Base-by-base conservation (phyloP, 2,888 invertebrate species). In the Nemoura dubitans region DNA sequence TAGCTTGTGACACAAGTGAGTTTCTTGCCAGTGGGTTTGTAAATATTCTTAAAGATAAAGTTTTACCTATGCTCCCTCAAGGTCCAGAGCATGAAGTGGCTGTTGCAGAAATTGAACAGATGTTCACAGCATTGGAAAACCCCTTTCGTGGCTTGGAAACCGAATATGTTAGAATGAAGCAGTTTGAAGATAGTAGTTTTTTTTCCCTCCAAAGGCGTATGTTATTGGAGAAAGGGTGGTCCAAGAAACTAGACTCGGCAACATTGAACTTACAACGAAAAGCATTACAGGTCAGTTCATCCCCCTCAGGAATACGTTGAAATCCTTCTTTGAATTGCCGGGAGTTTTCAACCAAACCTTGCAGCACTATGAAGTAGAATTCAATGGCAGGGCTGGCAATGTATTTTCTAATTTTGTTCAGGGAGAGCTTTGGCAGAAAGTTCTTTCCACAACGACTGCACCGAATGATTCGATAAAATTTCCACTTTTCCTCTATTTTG, bases 151-250 rank as follows among this genome's bases (percentile, higher is more conserved):
- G 86, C 83, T 86, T 89, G 27, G 83, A 86, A 36, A 87, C 88
- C 7, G 88, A 89, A 86, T 81, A 88, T 28, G 86, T 86, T 85
- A 86, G 87, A 86, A 28, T 89, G 26, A 87, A 78, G 77, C 28
- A 87, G 77, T 89, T 89, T 85, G 42, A 85, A 87, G 84, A 85
- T 28, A 86, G 28, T n/a, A 80, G 86, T 59, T 88, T 88, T 14
- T 89, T 80, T 82, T 86, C 10, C 59, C 25, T 77, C 88, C 30
- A 88, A 87, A 14, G 88, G 88, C 80, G 10, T 80, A 80, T 80
- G 80, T 80, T 27, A 80, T 80, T 80, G 80, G 80, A 80, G 27
- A 27, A 14, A 0, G 80, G 28, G 26, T 80, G n/a, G 80, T 27
- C 26, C 27, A 80, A 27, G 28, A 80, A 14, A 80, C 27, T 25